These are phyloP conservation scores for Calliopum simillimum DNA, from an alignment of 2,888 invertebrate genomes.

Conservation along the genomic window DNA sequence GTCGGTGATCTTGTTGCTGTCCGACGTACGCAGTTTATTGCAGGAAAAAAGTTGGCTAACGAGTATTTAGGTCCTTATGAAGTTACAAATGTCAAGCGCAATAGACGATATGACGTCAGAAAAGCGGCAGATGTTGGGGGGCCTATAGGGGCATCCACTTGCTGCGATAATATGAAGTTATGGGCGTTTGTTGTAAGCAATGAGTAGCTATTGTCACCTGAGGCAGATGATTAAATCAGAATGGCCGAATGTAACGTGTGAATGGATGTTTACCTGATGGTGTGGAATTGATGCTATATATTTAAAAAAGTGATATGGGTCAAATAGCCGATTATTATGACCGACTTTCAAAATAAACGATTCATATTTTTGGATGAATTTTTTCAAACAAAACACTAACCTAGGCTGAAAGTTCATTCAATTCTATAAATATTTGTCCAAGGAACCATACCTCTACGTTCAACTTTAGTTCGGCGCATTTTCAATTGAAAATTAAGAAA, in stretches of 20 bases:
- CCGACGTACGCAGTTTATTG: constrained; percentile 39
- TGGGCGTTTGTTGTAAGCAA: constrained; percentile 33
- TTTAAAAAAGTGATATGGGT: too few species aligned
- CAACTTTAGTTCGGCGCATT: too few species aligned
- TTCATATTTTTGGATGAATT: too few species aligned
- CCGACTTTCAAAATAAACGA: too few species aligned
- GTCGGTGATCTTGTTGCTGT: constrained; percentile 38
- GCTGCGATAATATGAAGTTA: constrained; percentile 38
- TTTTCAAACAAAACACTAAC: too few species aligned
- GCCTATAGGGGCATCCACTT: constrained; percentile 34
- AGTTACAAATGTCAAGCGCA: constrained; percentile 29
- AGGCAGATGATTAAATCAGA: constrained; percentile 24
- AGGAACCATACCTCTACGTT: too few species aligned
- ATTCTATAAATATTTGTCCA: too few species aligned
- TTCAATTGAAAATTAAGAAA: too few species aligned
- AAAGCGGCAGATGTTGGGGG: constrained; percentile 37
- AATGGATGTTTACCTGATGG: constrained; percentile 38
- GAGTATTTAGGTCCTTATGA: constrained; percentile 38
- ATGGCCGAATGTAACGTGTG: constrained; percentile 34
- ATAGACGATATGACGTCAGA: constrained; percentile 1
- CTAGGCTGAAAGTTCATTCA: too few species aligned
- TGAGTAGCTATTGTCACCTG: constrained; percentile 33
- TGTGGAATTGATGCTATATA: too few species aligned
- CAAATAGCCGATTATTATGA: too few species aligned
- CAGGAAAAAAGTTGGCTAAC: constrained; percentile 36